Base-by-base conservation (phyloP, 2,888 invertebrate species). In the Parnassius smintheus region DNA sequence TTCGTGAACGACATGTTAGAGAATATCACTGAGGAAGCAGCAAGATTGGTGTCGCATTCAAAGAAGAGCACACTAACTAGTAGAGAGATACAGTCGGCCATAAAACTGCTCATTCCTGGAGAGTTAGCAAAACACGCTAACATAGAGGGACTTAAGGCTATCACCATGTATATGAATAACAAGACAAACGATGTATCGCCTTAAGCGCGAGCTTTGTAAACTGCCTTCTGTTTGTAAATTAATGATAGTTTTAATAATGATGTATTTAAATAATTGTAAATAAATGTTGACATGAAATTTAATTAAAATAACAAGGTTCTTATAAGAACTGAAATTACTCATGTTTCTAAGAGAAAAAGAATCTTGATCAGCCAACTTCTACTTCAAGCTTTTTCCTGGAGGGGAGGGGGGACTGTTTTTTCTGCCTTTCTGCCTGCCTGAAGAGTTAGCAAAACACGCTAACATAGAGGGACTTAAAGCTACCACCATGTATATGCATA, bases 1-100 rank as follows among this genome's bases (percentile, higher is more conserved):
- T 96, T 96, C 67, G 94, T 96, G 0, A 94, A 94, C 70, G 96
- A 96, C 70, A 94, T 95, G 73, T 91, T 96, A 73, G 95, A 96
- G 77, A 93, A 94, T 53, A 94, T 96, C 53, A 95, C 95, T 0
- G 84, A 90, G 0, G 95, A 96, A 75, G 93, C 95, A 0, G 93
- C 94, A 0, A 92, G 93, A 57, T 75, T 96, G 64, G 94, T 94
- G 0, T 92, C 93, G 10, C 94, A 94, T 75, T 92, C 92, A 67
- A 94, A 94, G 77, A 90, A 93, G 53, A 93, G 92, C 0, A 96
- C 95, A 0, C 90, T 96, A 75, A 93, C 93, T 0, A 94, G 94
- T 66, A 88, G 94, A 61, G 96, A 96, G 69, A 93, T 96, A 11
- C 94, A 95, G 73, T 93, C 94, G 0, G 95, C 95, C 0, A 93